These are phyloP conservation scores for Teleogryllus occipitalis DNA, from an alignment of 1,140 invertebrate species.

Conservation along the genomic window DNA sequence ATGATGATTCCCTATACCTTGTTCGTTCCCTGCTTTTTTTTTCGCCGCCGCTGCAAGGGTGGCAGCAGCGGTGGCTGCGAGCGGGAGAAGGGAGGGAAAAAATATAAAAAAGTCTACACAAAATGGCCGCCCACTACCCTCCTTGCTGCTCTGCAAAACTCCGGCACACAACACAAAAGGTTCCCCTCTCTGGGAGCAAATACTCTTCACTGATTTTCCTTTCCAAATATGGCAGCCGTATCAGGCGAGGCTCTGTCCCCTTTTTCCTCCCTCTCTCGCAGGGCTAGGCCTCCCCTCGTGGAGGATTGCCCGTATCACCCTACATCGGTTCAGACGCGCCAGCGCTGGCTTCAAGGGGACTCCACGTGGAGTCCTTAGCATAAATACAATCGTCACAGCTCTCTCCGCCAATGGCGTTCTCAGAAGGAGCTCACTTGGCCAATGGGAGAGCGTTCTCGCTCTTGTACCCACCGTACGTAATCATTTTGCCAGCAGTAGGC, in stretches of 20 bases:
- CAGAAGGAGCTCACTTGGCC: constrained; percentile 19
- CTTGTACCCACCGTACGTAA: constrained; percentile 8
- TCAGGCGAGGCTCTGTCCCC: constrained; percentile 14
- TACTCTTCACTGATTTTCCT: constrained; percentile 25
- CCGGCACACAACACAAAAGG: constrained; percentile 20
- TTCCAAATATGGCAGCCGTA: constrained; percentile 25
- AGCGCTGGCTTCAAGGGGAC: constrained; percentile 15
- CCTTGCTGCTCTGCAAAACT: constrained; percentile 18
- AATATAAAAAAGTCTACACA: constrained; percentile 17
- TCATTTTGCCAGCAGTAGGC: constrained; percentile 1
- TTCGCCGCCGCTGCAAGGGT: neutral
- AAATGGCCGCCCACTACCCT: constrained; percentile 22
- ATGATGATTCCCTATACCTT: constrained; percentile 19
- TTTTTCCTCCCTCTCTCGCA: constrained; percentile 9
- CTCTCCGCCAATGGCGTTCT: constrained; percentile 19
- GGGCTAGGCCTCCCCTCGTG: constrained; percentile 7
- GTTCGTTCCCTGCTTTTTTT: constrained; percentile 11
- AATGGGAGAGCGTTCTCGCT: constrained; percentile 16
- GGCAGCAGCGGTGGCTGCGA: neutral
- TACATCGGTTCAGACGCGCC: constrained; percentile 11
- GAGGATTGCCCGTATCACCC: constrained; percentile 24
- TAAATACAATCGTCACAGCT: constrained; percentile 19
- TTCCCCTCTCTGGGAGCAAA: constrained; percentile 20
- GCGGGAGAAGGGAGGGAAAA: neutral
- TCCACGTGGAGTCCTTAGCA: constrained; percentile 24